Conservation (phyloP, 2,113 vertebrate species). For the Syngnathus floridae region DNA sequence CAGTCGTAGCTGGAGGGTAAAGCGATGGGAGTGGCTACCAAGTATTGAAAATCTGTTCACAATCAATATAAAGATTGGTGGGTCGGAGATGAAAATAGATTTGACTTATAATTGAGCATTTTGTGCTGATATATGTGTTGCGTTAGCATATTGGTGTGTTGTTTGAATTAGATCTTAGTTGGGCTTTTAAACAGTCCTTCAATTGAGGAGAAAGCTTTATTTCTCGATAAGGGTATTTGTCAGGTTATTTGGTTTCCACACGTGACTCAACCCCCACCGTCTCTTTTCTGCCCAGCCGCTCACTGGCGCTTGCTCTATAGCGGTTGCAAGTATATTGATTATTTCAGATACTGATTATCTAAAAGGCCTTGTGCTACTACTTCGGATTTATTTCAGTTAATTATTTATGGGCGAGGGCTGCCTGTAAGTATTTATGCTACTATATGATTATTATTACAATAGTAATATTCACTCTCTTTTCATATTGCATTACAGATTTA, state of each 20-base stretch:
- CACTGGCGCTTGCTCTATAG: constrained; percentile 50
- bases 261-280: constrained; percentile 22
- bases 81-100: constrained; percentile 50
- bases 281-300: constrained; percentile 24
- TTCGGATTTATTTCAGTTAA: constrained; percentile 80
- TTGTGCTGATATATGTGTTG: constrained; percentile 21
- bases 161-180: constrained; percentile 68
- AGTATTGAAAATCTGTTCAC: constrained; percentile 45
- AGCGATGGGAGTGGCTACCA: constrained; percentile 25
- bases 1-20: constrained; percentile 39
- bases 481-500: not conserved
- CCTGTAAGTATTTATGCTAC: constrained; percentile 72
- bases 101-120: constrained; percentile 61
- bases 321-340: constrained; percentile 81
- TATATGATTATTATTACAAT: constrained; percentile 71
- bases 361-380: constrained; percentile 77
- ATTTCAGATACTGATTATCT: constrained; percentile 82
- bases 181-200: constrained; percentile 63
- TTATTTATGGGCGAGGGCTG: constrained; percentile 79
- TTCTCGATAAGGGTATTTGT: constrained; percentile 58
- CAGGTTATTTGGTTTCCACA: constrained; percentile 59
- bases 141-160: constrained; percentile 48
- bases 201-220: constrained; percentile 69
- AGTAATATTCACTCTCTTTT: constrained; percentile 63
- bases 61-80: constrained; percentile 55